A percentile compares a stretch with the other conserved stretches of the same genome.
These are phyloP conservation scores for Misgurnus mizolepis DNA, from an alignment of 2,113 vertebrate genomes.

Conservation along the genomic window DNA sequence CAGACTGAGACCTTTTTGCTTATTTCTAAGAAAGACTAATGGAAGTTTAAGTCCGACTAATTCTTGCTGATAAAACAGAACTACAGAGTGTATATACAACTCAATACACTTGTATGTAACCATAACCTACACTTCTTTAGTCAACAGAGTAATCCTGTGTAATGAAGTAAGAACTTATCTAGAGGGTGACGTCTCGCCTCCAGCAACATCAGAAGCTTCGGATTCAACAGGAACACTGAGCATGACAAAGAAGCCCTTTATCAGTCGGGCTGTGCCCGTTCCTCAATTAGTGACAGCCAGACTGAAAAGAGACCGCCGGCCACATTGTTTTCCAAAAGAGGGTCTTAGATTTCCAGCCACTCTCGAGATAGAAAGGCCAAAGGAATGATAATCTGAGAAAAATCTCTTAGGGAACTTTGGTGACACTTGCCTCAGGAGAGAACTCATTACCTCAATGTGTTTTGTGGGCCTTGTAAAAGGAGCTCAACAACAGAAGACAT, in stretches of 20 bases:
- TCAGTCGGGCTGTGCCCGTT: constrained; percentile 66
- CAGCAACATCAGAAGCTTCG: constrained; percentile 59
- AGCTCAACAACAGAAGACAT: constrained; percentile 20
- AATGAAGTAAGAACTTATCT: constrained; percentile 62
- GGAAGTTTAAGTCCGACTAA: neutral
- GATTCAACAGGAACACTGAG: constrained; percentile 62
- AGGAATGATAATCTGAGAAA: constrained; percentile 68
- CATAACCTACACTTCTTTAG: constrained; percentile 59
- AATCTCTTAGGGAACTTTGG: constrained; percentile 36
- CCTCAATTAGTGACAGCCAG: constrained; percentile 72
- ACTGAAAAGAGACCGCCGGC: constrained; percentile 61
- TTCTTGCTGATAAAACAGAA: constrained; percentile 33
- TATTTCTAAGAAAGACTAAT: constrained; percentile 47
- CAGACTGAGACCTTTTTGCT: constrained; percentile 52
- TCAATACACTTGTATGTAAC: constrained; percentile 40
- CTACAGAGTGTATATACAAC: constrained; percentile 37
- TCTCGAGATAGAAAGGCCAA: constrained; percentile 63
- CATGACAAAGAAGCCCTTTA: constrained; percentile 73
- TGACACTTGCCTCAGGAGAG: constrained; percentile 35
- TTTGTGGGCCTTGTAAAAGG: constrained; percentile 30
- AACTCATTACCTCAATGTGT: constrained; percentile 19
- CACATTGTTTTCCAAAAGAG: constrained; percentile 55
- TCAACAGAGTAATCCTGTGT: constrained; percentile 65
- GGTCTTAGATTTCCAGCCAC: constrained; percentile 38
- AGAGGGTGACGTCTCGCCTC: constrained; percentile 61